A percentile compares a stretch with the other conserved stretches of the same genome.
Conservation (phyloP, 1,140 invertebrate genomes). For the Calosoma granatense region DNA sequence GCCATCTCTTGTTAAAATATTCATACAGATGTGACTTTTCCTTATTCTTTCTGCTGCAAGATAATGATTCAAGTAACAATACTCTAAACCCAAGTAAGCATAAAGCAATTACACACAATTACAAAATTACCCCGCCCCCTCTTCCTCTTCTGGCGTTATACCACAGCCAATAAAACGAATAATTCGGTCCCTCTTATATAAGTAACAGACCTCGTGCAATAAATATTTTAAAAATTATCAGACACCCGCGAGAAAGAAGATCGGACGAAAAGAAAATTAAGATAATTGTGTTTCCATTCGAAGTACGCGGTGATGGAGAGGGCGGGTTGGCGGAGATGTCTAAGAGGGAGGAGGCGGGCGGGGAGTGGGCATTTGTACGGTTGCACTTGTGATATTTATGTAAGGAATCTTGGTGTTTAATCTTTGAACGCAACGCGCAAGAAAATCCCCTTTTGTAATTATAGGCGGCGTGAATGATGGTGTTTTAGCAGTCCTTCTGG, state of each 20-base stretch:
- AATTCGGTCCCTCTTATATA: not conserved
- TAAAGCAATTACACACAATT: not conserved
- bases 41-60: not conserved
- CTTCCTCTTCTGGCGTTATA: not conserved
- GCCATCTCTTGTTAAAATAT: not conserved
- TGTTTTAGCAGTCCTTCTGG: conserved; percentile 19
- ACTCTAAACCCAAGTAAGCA: not conserved
- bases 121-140: not conserved
- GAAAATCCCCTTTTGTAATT: conserved; percentile 30
- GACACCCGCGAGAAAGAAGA: conserved; percentile 13
- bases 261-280: conserved; percentile 27
- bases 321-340: not conserved
- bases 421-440: conserved; percentile 19
- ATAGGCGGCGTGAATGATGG: conserved; percentile 26
- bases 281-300: conserved; percentile 30
- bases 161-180: not conserved
- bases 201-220: too few relatives aligned
- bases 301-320: not conserved
- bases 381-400: conserved; percentile 23
- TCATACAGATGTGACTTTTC: not conserved
- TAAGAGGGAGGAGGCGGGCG: not conserved
- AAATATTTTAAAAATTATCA: conserved; percentile 23
- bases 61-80: not conserved
- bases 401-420: conserved; percentile 29
- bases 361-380: conserved; percentile 23